These are phyloP conservation scores for Ophthalmolycus amberensis DNA, from an alignment of 2,113 vertebrate genomes.

Conservation along the genomic window DNA sequence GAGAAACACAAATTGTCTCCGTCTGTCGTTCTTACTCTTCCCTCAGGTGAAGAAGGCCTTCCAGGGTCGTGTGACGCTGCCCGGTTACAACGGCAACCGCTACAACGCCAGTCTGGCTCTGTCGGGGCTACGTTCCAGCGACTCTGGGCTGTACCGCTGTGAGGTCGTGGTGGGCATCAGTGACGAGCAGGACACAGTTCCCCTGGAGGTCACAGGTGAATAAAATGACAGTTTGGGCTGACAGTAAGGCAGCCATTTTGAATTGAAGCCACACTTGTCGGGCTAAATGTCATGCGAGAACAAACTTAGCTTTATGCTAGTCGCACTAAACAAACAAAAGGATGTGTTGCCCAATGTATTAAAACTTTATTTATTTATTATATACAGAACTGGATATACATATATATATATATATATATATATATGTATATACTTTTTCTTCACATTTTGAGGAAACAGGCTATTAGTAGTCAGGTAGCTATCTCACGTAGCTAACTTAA, in stretches of 20 bases:
- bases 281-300: not conserved
- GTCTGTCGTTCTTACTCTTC: not conserved
- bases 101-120: constrained; percentile 91
- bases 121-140: constrained; percentile 87
- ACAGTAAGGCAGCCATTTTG: not conserved
- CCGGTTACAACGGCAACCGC: constrained; percentile 86
- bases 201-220: constrained; percentile 93
- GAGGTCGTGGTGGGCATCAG: constrained; percentile 94
- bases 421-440: not conserved
- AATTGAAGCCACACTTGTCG: not conserved
- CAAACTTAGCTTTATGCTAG: not conserved
- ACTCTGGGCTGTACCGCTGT: constrained; percentile 94
- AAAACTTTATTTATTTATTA: not conserved
- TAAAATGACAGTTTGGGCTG: not conserved
- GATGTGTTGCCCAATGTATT: not conserved
- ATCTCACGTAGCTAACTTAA: not conserved
- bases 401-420: not conserved
- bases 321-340: not conserved
- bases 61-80: constrained; percentile 89
- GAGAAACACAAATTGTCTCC: not conserved
- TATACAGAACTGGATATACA: not conserved
- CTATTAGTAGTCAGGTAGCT: too few species aligned
- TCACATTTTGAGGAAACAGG: not conserved
- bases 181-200: constrained; percentile 94
- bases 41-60: constrained; percentile 88